Base-by-base conservation (phyloP, 2,888 invertebrate genomes). In the Periphyllus acericola region DNA sequence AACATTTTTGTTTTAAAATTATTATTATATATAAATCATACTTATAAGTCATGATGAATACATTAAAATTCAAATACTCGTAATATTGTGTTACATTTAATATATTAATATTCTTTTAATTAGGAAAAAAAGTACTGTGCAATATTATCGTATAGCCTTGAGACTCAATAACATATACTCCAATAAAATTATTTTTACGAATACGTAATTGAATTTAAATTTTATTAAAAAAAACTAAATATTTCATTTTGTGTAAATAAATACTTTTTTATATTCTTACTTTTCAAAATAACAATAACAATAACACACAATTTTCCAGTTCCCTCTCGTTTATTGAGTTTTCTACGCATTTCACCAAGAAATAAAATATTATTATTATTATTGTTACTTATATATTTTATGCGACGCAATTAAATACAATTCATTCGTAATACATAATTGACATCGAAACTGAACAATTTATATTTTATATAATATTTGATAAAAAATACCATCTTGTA, bases 141-240 rank as follows among this genome's bases (percentile, higher is more conserved):
- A 17, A 52, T 34, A 82, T 52, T 40, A 21, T 19, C 36, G 40
- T 60, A n/a, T n/a, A 83, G n/a, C 84, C 66, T 84, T 76, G 66
- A 66, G 46, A 76, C 32, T 68, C 46, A 68, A 76, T 68, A 36
- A n/a, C 46, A 52, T 71, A 34, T 71, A 52, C 34, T 72, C 1
- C 11, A 40, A 32, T n/a, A 46, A 76, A 83, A 4, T 46, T 84
- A 68, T 84, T 76, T n/a, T 9, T 40, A 29, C 68, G 34, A 84
- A 84, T n/a, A 46, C 76, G 84, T 76, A 84, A 84, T 84, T 84
- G 66, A 84, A 84, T 76, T 84, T 76, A 17, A 25, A 66, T 84
- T 68, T 66, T 75, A 32, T 68, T 68, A 34, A 36, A 60, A 83
- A 75, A 78, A 68, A 68, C 46, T 29, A 34, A 83, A 78, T 46